Evolutionary conservation across 1,140 invertebrate species (phyloP).

Genomic region (Habropoda laboriosa): DNA sequence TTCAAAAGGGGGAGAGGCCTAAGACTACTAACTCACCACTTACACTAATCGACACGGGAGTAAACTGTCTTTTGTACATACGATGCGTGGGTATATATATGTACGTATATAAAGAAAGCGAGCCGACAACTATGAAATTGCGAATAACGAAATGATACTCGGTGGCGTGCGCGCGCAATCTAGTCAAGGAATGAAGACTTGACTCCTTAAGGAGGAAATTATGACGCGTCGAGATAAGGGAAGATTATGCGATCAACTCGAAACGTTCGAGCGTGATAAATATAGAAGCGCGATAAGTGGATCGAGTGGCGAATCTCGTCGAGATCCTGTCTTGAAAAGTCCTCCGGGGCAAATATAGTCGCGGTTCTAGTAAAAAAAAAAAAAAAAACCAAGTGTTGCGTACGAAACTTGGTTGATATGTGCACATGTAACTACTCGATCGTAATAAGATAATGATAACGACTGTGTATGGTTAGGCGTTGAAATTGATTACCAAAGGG

Average conservation of each 20-base stretch:
- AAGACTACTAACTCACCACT: slow-evolving; percentile 49
- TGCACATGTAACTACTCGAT: not conserved
- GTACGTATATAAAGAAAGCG: not conserved
- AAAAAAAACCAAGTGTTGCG: not conserved
- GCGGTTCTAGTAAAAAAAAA: not conserved
- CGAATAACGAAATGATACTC: not conserved
- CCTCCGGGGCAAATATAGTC: not conserved
- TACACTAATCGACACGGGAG: slow-evolving; percentile 18
- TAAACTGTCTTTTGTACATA: not conserved
- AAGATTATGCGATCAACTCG: slow-evolving; percentile 8
- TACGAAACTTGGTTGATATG: not conserved
- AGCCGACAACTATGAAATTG: slow-evolving; percentile 9
- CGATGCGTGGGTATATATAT: not conserved
- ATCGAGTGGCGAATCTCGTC: not conserved
- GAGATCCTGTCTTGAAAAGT: not conserved
- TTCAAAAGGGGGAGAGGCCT: slow-evolving; percentile 46
- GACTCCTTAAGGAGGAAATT: slow-evolving; percentile 33
- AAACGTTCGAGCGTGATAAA: not conserved
- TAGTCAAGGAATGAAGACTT: slow-evolving; percentile 46
- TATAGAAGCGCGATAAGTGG: not conserved
- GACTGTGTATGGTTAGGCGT: no score
- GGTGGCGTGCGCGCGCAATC: not conserved
- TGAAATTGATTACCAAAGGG: slow-evolving; percentile 1
- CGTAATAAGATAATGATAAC: not conserved
- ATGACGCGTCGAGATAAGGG: slow-evolving; percentile 40